phyloP scores from a whole-genome alignment of 2,797 vertebrate species.

The Zalophus californianus region DNA sequence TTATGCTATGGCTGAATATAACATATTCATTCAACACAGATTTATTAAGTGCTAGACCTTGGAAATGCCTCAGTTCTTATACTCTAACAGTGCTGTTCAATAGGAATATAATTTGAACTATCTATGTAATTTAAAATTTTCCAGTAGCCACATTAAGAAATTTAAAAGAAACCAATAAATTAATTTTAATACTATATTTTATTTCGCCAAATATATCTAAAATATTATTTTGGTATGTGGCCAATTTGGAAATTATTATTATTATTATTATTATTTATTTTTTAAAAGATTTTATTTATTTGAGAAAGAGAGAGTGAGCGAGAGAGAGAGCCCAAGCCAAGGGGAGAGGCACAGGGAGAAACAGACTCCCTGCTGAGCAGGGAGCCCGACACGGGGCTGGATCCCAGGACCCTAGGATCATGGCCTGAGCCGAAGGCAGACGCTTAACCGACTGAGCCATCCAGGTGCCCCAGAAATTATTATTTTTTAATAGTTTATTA shows the following conservation, averaged over 20 bases:
- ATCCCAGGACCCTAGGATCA: background rate
- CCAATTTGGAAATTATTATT: background rate
- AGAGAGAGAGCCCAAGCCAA: background rate
- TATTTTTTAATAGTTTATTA: background rate
- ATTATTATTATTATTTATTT: background rate
- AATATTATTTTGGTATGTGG: background rate
- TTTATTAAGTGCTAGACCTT: background rate
- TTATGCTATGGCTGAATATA: background rate
- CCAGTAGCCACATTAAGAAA: conserved; percentile 6
- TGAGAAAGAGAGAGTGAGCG: background rate
- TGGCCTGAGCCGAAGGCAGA: background rate
- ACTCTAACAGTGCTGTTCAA: background rate
- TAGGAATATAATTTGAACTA: background rate
- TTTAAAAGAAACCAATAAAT: conserved; percentile 13
- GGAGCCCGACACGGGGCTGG: background rate
- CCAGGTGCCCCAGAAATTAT: background rate
- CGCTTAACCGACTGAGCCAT: no score
- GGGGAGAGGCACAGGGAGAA: background rate
- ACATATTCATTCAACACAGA: background rate
- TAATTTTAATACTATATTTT: background rate
- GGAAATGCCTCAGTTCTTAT: background rate
- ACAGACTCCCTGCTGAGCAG: background rate
- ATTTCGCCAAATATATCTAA: conserved; percentile 38
- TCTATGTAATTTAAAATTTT: background rate
- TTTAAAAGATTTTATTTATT: background rate